These are phyloP conservation scores for Calameuta idolon DNA, from an alignment of 2,888 invertebrate species.

Conservation along the genomic window DNA sequence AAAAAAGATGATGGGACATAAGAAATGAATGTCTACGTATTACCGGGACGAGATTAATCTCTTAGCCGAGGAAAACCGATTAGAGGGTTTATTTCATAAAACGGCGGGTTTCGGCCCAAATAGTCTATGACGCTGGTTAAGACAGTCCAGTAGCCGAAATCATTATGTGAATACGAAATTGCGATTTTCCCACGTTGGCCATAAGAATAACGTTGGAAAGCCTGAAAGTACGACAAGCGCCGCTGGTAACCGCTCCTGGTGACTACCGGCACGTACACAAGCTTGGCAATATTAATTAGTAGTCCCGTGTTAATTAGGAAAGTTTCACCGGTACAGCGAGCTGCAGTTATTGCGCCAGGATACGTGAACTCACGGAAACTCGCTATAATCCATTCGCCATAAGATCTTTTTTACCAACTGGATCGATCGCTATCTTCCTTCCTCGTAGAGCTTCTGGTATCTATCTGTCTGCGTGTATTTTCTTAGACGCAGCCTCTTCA, in stretches of 20 bases:
- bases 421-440: not conserved
- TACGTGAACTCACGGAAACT: constrained; percentile 22
- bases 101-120: not conserved
- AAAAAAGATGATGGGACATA: not conserved
- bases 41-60: not conserved
- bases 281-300: constrained; percentile 44
- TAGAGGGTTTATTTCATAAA: not conserved
- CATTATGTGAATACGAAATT: constrained; percentile 14
- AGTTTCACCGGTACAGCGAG: constrained; percentile 34
- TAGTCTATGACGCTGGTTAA: not conserved
- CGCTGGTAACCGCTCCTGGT: constrained; percentile 16
- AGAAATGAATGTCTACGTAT: not conserved
- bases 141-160: constrained; percentile 25
- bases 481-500: not conserved
- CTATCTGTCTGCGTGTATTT: constrained; percentile 20
- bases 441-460: not conserved
- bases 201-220: constrained; percentile 2
- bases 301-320: constrained; percentile 45
- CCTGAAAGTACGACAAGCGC: constrained; percentile 23
- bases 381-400: constrained; percentile 24
- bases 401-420: not conserved
- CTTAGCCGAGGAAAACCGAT: not conserved
- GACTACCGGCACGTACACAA: not conserved
- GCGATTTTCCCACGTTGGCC: constrained; percentile 10
- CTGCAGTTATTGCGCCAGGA: not conserved